Conservation (phyloP, 2,797 vertebrate species). For the Setipinna tenuifilis region DNA sequence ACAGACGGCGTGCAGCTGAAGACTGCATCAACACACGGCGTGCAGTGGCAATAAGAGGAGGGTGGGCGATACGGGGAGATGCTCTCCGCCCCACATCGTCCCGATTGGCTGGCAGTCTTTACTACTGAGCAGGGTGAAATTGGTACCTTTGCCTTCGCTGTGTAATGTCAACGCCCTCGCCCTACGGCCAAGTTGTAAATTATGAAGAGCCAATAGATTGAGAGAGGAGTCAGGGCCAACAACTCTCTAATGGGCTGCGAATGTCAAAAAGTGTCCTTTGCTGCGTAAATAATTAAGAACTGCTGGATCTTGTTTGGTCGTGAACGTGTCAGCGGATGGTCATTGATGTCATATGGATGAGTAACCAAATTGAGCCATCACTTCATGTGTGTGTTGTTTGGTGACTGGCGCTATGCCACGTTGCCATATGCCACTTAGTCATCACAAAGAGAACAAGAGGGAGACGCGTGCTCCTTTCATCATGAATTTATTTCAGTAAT, state of each 20-base stretch:
- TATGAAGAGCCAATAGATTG: slow-evolving; percentile 24
- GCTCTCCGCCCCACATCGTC: slow-evolving; percentile 1
- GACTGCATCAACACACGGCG: slow-evolving; percentile 21
- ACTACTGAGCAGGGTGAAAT: slow-evolving; percentile 5
- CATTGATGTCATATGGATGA: background rate
- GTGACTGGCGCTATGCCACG: background rate
- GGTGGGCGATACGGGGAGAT: background rate
- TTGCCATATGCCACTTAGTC: slow-evolving; percentile 1
- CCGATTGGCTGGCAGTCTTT: slow-evolving; percentile 3
- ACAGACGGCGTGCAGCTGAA: slow-evolving; percentile 5
- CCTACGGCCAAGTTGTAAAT: slow-evolving; percentile 21
- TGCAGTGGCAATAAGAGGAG: background rate
- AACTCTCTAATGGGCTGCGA: background rate
- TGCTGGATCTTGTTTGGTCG: background rate
- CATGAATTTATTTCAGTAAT: background rate
- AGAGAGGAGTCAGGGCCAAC: background rate
- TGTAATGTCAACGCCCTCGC: slow-evolving; percentile 10
- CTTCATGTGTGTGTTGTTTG: background rate
- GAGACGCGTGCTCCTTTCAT: background rate
- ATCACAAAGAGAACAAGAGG: background rate
- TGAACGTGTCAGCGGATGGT: background rate
- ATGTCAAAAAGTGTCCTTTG: background rate
- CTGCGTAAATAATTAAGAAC: slow-evolving; percentile 1
- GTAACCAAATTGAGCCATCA: slow-evolving; percentile 15
- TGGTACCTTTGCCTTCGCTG: slow-evolving; percentile 4